A percentile compares a stretch with the other conserved stretches of the same genome.
These are phyloP conservation scores for Cephus spinipes DNA, from an alignment of 2,888 invertebrate species.

Conservation along the genomic window DNA sequence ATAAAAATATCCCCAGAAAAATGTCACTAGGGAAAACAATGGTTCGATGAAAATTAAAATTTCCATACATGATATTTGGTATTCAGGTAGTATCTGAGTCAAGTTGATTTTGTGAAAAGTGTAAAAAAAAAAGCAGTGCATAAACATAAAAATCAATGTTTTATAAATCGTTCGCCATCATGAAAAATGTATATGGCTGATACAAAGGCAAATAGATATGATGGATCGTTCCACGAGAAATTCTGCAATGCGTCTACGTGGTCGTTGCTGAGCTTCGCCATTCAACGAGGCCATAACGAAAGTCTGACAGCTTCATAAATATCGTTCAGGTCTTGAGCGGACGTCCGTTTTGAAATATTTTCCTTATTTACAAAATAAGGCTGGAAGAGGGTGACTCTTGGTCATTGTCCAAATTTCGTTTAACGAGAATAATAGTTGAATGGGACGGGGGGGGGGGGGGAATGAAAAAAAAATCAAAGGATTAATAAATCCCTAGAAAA, in stretches of 20 bases:
- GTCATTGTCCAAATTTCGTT: background rate
- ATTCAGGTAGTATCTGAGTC: background rate
- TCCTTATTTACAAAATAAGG: background rate
- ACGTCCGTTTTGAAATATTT: background rate
- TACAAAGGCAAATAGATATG: background rate
- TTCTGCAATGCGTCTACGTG: background rate
- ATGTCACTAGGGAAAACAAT: background rate
- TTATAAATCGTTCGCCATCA: background rate
- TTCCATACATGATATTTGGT: no score
- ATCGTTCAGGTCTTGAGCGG: background rate
- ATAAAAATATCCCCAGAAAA: background rate
- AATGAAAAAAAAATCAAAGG: background rate
- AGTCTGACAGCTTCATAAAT: background rate
- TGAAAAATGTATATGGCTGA: background rate
- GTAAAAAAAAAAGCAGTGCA: background rate
- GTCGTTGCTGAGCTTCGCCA: background rate
- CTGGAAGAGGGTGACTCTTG: background rate
- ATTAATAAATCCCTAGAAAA: background rate
- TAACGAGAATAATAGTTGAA: background rate
- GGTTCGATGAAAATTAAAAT: background rate
- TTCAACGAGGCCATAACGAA: background rate
- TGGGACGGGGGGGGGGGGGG: background rate
- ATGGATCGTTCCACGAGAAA: background rate
- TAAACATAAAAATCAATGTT: background rate
- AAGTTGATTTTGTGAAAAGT: background rate